Evolutionary conservation across 2,797 vertebrate genomes (phyloP).

Genomic region (Zonotrichia albicollis): DNA sequence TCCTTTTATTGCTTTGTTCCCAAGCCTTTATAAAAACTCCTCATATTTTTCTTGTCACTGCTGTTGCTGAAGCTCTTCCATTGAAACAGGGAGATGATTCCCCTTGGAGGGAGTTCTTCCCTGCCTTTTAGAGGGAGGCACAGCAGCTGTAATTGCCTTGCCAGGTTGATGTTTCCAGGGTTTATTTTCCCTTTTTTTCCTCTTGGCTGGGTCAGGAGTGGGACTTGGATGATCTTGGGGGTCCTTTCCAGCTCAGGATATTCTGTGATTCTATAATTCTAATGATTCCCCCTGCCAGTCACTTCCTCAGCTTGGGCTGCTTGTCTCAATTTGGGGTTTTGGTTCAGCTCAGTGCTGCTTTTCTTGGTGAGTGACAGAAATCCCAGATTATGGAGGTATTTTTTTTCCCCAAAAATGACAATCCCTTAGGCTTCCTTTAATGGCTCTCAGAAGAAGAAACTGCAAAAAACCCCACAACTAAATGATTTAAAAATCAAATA

Average conservation of each 20-base stretch:
- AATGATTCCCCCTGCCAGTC: background rate
- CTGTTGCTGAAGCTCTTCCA: background rate
- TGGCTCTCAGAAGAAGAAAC: background rate
- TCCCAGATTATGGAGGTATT: background rate
- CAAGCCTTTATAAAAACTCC: background rate
- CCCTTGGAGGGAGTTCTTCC: background rate
- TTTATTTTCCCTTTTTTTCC: background rate
- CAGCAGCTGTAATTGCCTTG: background rate
- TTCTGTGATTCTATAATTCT: background rate
- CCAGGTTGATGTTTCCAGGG: background rate
- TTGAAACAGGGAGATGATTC: background rate
- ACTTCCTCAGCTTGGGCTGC: background rate
- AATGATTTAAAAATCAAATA: background rate
- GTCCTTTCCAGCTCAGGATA: background rate
- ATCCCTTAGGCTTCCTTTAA: background rate
- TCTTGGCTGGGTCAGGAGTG: background rate
- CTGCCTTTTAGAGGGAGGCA: background rate
- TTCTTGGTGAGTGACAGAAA: background rate
- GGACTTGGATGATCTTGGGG: background rate
- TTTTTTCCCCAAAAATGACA: rapidly evolving
- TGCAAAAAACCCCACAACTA: background rate
- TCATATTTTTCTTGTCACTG: background rate
- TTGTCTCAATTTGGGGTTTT: background rate
- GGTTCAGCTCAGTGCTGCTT: background rate
- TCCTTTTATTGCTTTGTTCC: constrained; percentile 7